These are phyloP conservation scores for Bombus superbus DNA, from an alignment of 1,140 invertebrate genomes.

Conservation along the genomic window DNA sequence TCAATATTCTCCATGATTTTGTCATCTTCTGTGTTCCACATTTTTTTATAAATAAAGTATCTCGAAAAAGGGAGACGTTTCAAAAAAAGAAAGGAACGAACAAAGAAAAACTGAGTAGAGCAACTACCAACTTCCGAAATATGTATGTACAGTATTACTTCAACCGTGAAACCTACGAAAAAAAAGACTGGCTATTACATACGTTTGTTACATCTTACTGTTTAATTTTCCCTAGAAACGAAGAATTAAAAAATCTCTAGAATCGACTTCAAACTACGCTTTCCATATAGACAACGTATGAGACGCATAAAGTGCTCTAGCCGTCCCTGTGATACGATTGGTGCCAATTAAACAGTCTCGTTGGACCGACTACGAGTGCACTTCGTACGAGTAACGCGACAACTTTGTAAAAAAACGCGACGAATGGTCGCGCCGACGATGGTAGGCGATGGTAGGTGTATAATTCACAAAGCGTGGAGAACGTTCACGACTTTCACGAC, in stretches of 20 bases:
- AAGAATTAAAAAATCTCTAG: not conserved
- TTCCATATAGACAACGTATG: not conserved
- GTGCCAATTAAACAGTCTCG: constrained; percentile 47
- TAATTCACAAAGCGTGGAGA: constrained; percentile 28
- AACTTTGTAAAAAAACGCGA: constrained; percentile 28
- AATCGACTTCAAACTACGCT: too few species aligned
- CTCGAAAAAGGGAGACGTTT: too few species aligned
- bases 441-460: not conserved
- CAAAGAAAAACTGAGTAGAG: too few species aligned
- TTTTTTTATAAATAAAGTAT: too few species aligned
- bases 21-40: too few species aligned
- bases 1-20: too few species aligned
- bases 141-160: too few species aligned
- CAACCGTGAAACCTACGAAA: too few species aligned
- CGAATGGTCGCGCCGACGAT: not conserved
- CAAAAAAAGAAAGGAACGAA: too few species aligned
- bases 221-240: not conserved
- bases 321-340: constrained; percentile 26
- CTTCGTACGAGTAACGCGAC: constrained; percentile 7
- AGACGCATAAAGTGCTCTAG: not conserved
- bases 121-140: too few species aligned
- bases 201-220: not conserved
- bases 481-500: constrained; percentile 36
- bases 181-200: not conserved
- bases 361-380: constrained; percentile 18